Evolutionary conservation across 2,797 vertebrate genomes (phyloP).

Genomic region (Buphagus erythrorhynchus): DNA sequence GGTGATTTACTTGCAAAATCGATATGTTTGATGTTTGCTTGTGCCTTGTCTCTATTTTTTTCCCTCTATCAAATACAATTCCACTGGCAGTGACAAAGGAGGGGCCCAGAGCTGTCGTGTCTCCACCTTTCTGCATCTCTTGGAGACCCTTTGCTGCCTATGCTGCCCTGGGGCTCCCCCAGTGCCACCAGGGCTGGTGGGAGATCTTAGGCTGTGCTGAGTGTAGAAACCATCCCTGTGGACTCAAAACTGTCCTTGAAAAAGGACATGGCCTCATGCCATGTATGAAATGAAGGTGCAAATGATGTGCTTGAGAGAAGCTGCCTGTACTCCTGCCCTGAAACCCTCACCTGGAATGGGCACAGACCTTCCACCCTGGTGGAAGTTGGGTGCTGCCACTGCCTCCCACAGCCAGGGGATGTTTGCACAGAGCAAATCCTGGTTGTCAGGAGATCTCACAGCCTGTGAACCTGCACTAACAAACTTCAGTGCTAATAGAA

Average conservation of each 20-base stretch:
- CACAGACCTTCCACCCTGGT: not conserved
- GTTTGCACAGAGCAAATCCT: not conserved
- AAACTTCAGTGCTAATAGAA: slow-evolving; percentile 7
- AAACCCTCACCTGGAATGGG: not conserved
- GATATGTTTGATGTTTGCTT: slow-evolving; percentile 65
- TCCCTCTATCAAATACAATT: slow-evolving; percentile 45
- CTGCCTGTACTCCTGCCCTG: not conserved
- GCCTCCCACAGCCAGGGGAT: not conserved
- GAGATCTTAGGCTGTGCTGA: not conserved
- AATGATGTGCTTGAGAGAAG: not conserved
- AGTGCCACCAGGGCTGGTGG: not conserved
- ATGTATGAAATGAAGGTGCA: not conserved
- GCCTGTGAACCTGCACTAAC: not conserved
- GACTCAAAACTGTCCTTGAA: not conserved
- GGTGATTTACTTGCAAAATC: slow-evolving; percentile 66
- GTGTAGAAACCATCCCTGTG: not conserved
- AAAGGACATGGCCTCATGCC: not conserved
- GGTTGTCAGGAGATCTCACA: not conserved
- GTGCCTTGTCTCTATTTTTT: slow-evolving; percentile 48
- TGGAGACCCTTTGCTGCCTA: not conserved
- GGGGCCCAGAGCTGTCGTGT: not conserved
- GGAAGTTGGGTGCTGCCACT: not conserved
- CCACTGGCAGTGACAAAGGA: slow-evolving; percentile 10
- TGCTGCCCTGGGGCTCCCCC: not conserved
- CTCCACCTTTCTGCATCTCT: not conserved